Conservation (phyloP, 2,113 vertebrate species). For the Tachuris rubrigastra region DNA sequence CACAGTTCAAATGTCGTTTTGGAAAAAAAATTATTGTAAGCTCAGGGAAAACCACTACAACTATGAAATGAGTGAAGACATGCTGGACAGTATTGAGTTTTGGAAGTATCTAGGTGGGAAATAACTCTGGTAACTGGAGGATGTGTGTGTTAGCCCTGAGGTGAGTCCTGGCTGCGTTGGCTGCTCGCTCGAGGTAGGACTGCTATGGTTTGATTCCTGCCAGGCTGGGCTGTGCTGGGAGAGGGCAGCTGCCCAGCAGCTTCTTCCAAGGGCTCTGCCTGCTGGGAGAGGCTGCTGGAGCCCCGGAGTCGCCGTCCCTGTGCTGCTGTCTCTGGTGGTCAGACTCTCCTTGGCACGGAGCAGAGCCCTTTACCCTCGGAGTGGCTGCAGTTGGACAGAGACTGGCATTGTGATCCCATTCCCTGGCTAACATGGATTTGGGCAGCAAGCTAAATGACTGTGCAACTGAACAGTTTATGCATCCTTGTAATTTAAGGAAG, state of each 20-base stretch:
- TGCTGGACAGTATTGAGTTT: not conserved
- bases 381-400: not conserved
- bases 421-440: not conserved
- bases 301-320: not conserved
- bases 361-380: not conserved
- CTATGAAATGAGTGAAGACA: fast-evolving
- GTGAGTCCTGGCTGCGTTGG: not conserved
- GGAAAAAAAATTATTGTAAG: not conserved
- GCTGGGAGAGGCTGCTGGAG: not conserved
- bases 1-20: not conserved
- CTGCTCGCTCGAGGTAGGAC: fast-evolving
- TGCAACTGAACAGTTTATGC: not conserved
- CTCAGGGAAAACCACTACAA: not conserved
- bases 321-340: not conserved
- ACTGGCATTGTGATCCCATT: not conserved
- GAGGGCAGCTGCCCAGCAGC: not conserved
- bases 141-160: not conserved
- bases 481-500: not conserved
- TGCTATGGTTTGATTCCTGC: not conserved
- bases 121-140: not conserved
- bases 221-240: not conserved
- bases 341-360: not conserved
- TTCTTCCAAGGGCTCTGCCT: not conserved
- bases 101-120: fast-evolving
- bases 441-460: not conserved